These are phyloP conservation scores for Semaprochilodus insignis DNA, from an alignment of 2,797 vertebrate species.

Conservation along the genomic window DNA sequence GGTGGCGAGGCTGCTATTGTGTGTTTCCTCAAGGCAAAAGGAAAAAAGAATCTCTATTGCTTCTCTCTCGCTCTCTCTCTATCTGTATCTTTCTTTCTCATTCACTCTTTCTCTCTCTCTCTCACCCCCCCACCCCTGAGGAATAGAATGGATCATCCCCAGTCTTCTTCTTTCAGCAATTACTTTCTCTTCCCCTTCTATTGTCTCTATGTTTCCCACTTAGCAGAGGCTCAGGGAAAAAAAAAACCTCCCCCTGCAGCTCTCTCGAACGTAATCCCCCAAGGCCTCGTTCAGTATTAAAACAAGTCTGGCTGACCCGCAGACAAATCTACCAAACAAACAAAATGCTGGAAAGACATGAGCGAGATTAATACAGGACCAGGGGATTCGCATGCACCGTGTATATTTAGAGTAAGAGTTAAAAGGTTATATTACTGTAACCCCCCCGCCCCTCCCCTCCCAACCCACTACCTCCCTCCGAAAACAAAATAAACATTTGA, in stretches of 20 bases:
- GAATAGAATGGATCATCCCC: slow-evolving; percentile 56
- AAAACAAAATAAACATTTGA: slow-evolving; percentile 58
- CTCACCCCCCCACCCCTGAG: slow-evolving; percentile 25
- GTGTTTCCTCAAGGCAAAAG: slow-evolving; percentile 58
- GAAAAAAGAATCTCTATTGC: slow-evolving; percentile 58
- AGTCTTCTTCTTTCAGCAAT: slow-evolving; percentile 58
- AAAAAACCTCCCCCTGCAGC: slow-evolving; percentile 24
- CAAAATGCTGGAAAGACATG: slow-evolving; percentile 48
- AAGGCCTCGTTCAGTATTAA: slow-evolving; percentile 56
- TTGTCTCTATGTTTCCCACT: slow-evolving; percentile 59
- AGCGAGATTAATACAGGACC: slow-evolving; percentile 47
- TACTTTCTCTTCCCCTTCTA: slow-evolving; percentile 55
- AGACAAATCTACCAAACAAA: slow-evolving; percentile 59
- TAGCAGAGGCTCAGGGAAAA: slow-evolving; percentile 38
- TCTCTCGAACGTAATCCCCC: slow-evolving; percentile 52
- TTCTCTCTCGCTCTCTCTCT: slow-evolving; percentile 48
- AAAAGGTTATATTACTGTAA: slow-evolving; percentile 54
- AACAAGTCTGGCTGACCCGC: slow-evolving; percentile 51
- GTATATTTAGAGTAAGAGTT: slow-evolving; percentile 55
- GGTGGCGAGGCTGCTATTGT: slow-evolving; percentile 56
- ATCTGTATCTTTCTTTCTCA: slow-evolving; percentile 31
- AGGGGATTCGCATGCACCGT: slow-evolving; percentile 48
- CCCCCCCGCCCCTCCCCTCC: not conserved
- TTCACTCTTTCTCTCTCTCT: not conserved
- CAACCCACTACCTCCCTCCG: not conserved